Conservation (phyloP, 2,113 vertebrate species). For the Zosterops hypoxanthus region DNA sequence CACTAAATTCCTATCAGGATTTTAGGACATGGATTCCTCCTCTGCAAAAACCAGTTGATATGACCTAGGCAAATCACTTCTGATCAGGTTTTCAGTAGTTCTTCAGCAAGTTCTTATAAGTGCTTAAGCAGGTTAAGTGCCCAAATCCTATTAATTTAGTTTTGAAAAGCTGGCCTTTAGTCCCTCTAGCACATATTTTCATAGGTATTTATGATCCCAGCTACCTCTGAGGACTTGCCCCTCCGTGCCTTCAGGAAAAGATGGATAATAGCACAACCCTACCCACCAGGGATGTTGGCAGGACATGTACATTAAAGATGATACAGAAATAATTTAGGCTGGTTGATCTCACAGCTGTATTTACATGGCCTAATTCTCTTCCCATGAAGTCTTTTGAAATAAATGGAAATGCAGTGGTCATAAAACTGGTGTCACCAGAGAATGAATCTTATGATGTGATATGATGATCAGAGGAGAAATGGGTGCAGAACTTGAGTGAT, state of each 20-base stretch:
- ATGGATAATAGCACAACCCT: background rate
- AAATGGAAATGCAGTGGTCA: background rate
- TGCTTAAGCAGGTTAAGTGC: conserved; percentile 28
- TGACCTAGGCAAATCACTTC: conserved; percentile 8
- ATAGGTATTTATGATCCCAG: conserved; percentile 29
- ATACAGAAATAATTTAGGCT: background rate
- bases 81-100: conserved; percentile 38
- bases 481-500: background rate
- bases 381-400: background rate
- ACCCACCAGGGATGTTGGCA: background rate
- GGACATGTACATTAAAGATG: background rate
- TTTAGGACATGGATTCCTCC: background rate
- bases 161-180: conserved; percentile 31
- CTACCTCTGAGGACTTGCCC: background rate
- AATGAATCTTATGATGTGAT: background rate
- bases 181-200: background rate
- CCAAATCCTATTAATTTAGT: conserved; percentile 44
- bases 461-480: background rate
- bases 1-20: background rate
- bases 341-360: conserved; percentile 28
- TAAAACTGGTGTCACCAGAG: background rate
- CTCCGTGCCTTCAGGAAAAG: background rate
- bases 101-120: conserved; percentile 6
- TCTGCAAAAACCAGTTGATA: background rate
- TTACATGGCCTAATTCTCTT: conserved; percentile 4